phyloP scores from a whole-genome alignment of 2,888 invertebrate species.

The Ophion costatus region DNA sequence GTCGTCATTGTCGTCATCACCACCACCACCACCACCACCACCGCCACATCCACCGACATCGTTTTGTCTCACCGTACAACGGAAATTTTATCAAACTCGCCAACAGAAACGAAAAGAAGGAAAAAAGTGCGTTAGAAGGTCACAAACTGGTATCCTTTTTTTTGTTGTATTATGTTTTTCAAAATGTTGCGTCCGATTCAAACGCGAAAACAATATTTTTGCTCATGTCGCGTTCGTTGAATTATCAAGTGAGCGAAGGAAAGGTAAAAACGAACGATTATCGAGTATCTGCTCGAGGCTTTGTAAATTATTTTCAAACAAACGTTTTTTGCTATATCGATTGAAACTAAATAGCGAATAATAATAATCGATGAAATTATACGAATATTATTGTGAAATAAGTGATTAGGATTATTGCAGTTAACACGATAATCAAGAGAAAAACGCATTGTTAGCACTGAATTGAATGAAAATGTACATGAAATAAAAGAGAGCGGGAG shows the following conservation, averaged over 20 bases:
- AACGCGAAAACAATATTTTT: constrained; percentile 9
- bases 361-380: constrained; percentile 50
- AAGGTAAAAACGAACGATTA: constrained; percentile 6
- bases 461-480: constrained; percentile 64
- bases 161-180: background rate
- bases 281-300: constrained; percentile 35
- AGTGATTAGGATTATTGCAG: constrained; percentile 72
- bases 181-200: background rate
- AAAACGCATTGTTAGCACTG: constrained; percentile 59
- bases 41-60: background rate
- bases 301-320: constrained; percentile 73
- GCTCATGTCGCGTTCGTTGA: background rate
- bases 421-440: constrained; percentile 67
- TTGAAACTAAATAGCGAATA: constrained; percentile 55
- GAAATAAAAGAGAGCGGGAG: constrained; percentile 46
- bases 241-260: background rate
- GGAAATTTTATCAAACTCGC: background rate
- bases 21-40: background rate
- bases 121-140: background rate
- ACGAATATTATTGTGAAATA: constrained; percentile 69
- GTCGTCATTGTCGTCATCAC: background rate
- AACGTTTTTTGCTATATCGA: constrained; percentile 77
- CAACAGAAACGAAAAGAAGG: background rate
- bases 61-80: constrained; percentile 4
- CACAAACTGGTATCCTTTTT: background rate